These are phyloP conservation scores for Sycophaga agraensis DNA, from an alignment of 1,140 invertebrate species.

Conservation along the genomic window DNA sequence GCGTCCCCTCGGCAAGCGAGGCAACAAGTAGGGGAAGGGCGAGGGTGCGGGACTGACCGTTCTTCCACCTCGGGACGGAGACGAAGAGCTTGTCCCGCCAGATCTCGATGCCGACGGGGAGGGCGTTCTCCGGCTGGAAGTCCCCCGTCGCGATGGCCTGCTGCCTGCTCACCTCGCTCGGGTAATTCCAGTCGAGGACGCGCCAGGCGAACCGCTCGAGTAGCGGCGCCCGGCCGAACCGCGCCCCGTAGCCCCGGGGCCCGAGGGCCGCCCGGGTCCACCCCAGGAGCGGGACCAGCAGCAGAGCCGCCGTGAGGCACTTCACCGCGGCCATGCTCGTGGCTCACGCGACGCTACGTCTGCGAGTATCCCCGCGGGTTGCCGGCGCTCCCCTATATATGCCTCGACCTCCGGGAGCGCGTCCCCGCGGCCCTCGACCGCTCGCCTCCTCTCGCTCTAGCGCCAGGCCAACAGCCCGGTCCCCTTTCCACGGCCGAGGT, in stretches of 20 bases:
- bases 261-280: not conserved
- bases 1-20: not conserved
- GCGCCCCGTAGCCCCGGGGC: not conserved
- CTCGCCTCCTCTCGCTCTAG: not conserved
- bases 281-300: not conserved
- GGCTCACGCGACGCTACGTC: not conserved
- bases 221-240: slow-evolving; percentile 52
- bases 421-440: not conserved
- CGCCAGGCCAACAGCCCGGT: too few species aligned
- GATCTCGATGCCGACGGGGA: slow-evolving; percentile 78
- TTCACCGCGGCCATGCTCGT: too few species aligned
- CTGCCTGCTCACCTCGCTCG: slow-evolving; percentile 61
- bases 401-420: not conserved
- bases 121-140: slow-evolving; percentile 70
- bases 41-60: slow-evolving; percentile 62
- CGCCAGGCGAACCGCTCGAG: slow-evolving; percentile 74
- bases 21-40: not conserved
- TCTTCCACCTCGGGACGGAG: slow-evolving; percentile 73
- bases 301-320: not conserved
- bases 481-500: too few species aligned
- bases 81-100: slow-evolving; percentile 78
- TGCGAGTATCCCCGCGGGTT: not conserved
- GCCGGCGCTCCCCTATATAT: not conserved
- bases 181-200: slow-evolving; percentile 73
- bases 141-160: slow-evolving; percentile 66